Conservation (phyloP, 1,140 invertebrate species). For the Drosophila bocqueti region DNA sequence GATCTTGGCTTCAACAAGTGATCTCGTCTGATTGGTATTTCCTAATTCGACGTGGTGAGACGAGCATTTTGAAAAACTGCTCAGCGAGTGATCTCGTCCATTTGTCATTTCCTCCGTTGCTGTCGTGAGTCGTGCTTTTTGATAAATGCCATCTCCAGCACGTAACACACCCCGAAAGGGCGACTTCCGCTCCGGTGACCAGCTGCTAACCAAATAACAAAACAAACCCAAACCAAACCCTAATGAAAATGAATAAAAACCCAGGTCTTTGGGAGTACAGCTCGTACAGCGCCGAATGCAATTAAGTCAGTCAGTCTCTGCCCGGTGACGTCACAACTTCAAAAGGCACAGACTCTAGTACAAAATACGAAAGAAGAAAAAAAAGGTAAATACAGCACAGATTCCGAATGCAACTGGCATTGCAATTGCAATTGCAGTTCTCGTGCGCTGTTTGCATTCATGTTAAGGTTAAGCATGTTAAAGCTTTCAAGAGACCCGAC, state of each 20-base stretch:
- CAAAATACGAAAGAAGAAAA: no score
- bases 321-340: conserved; percentile 27
- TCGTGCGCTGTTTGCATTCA: conserved; percentile 54
- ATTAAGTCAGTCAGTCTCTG: conserved; percentile 8
- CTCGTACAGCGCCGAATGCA: conserved; percentile 31
- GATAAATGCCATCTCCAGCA: conserved; percentile 18
- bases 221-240: conserved; percentile 34
- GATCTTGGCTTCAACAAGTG: neutral
- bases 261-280: conserved; percentile 3
- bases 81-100: neutral
- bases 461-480: conserved; percentile 76
- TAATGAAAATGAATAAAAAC: conserved; percentile 29
- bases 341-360: conserved; percentile 17
- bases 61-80: no score
- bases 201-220: conserved; percentile 42
- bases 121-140: conserved; percentile 1
- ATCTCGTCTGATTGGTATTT: no score
- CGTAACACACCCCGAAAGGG: conserved; percentile 26
- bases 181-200: conserved; percentile 38
- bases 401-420: conserved; percentile 36
- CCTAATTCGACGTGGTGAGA: no score
- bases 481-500: conserved; percentile 57
- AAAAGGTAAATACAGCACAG: conserved; percentile 11
- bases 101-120: neutral
- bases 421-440: conserved; percentile 32